Evolutionary conservation across 2,797 vertebrate genomes (phyloP).

Genomic region (Myripristis jacobus): DNA sequence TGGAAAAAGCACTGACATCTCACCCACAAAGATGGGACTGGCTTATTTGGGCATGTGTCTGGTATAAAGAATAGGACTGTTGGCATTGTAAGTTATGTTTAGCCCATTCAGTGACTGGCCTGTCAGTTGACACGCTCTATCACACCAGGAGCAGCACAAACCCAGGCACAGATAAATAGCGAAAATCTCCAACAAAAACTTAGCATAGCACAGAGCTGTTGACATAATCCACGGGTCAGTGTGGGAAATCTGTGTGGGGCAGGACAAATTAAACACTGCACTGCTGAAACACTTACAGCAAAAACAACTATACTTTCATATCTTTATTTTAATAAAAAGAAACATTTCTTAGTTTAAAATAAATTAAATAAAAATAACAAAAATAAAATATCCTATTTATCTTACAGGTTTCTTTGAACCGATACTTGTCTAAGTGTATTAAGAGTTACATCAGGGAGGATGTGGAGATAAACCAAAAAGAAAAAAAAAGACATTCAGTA

Average conservation of each 20-base stretch:
- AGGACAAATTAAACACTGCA: slow-evolving; percentile 3
- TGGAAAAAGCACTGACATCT: slow-evolving; percentile 44
- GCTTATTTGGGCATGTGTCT: slow-evolving; percentile 59
- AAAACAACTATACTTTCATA: slow-evolving; percentile 30
- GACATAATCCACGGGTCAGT: not conserved
- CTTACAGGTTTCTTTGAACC: slow-evolving; percentile 42
- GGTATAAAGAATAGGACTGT: slow-evolving; percentile 6
- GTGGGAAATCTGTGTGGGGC: not conserved
- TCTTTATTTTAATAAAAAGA: slow-evolving; percentile 80
- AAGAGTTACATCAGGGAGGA: slow-evolving; percentile 7
- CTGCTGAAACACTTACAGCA: slow-evolving; percentile 3
- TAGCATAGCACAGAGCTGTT: not conserved
- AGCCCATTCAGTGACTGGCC: too few relatives aligned
- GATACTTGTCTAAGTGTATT: slow-evolving; percentile 33
- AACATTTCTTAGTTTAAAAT: slow-evolving; percentile 61
- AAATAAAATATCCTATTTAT: slow-evolving; percentile 68
- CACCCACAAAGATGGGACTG: slow-evolving; percentile 13
- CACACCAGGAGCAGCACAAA: too few relatives aligned
- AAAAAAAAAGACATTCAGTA: slow-evolving; percentile 54
- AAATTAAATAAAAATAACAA: slow-evolving; percentile 67
- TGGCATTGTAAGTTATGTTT: not conserved
- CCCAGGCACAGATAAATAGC: too few relatives aligned
- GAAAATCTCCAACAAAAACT: not conserved
- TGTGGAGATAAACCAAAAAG: slow-evolving; percentile 28
- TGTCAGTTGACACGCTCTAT: not conserved